Evolutionary conservation across 1,140 invertebrate genomes (phyloP), one percentile per base, ranked within the genome.

Genomic region (Cydia fagiglandana): DNA sequence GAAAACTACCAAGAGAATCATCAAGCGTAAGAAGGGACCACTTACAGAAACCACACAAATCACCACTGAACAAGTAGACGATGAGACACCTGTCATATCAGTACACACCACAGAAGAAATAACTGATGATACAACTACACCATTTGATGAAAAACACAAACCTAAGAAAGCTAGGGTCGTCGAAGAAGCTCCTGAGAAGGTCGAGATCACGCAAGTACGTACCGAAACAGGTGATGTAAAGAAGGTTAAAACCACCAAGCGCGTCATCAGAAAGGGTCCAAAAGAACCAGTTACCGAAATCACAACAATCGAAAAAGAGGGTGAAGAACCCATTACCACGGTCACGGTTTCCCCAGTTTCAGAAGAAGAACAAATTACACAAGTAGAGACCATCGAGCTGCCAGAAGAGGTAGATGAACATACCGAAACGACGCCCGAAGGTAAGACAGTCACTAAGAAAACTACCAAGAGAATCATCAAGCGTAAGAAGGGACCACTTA

Each of bases 21-120:
- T 88, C 9, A 88, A 89, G 73, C 91, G 87, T 79, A 78, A 88
- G 1, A 90, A 85, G 47, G 91, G 90, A 3, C 5, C 84, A 86
- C 1, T 34, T 2, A 75, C 30, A 28, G n/a, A 53, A 41, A 77
- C 76, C 9, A 73, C 53, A 56, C 41, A 75, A 74, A 20, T 34
- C 70, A 73, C 66, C n/a, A 73, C 70, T 66, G 66, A 82, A 78
- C 79, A 78, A 50, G 73, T 79, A 74, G 81, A 87, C 38, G 81
- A 85, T 76, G 78, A 83, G 41, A 66, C 73, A 56, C 76, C 75
- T 79, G 45, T 77, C 56, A 61, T 77, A 73, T 75, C 73, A 64
- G 73, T 64, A 41, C 74, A 80, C 80, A 80, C 78, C 68, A 66
- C 41, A 53, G 53, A 79, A 73, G 24, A 66, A 30, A 64, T 82